Evolutionary conservation across 2,113 vertebrate species (phyloP), one percentile per base, ranked within the genome.

Genomic region (Chlamydotis undulata): DNA sequence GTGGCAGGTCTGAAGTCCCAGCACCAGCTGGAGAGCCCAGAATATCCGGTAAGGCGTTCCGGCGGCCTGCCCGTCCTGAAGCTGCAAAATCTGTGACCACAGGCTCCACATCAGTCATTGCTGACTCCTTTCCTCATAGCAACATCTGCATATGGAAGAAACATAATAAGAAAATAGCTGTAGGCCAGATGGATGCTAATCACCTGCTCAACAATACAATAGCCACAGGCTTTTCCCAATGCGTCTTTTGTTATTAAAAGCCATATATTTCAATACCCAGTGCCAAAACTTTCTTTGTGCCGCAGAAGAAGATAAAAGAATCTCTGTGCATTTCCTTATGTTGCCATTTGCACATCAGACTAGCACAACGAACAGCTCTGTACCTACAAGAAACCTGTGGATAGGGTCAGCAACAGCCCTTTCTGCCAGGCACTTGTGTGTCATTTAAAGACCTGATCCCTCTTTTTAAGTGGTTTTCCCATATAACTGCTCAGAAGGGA

Each of bases 81-180:
- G 98, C 97, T 37, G 98, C 98, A 94, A 99, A 99, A 94, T 97
- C 98, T 93, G 97, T 97, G 93, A 98, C 98, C 89, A 97, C 97
- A 88, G 98, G 90, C 96, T 99, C 98, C 97, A 99, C 98, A 98
- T 99, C 99, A 97, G 98, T 99, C 99, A 99, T 99, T 87, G 97
- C 97, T 97, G 98, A 87, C 86, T 85, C 96, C 97, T 97, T 71
- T 98, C 98, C 93, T 99, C 99, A 99, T 98, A 98, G 97, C 98
- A 98, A 97, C 97, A 97, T 98, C 98, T 99, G 93, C 39, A 90
- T 59, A 90, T 3, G 76, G 77, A 96, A 94, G 9, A 96, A 33
- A 92, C 14, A 87, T 5, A 69, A 39, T 29, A 93, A 87, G 61
- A 77, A 69, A 93, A 83, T 22, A 84, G 37, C 41, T 83, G 47